Conservation (phyloP, 2,113 vertebrate genomes). For the Antechinus flavipes region DNA sequence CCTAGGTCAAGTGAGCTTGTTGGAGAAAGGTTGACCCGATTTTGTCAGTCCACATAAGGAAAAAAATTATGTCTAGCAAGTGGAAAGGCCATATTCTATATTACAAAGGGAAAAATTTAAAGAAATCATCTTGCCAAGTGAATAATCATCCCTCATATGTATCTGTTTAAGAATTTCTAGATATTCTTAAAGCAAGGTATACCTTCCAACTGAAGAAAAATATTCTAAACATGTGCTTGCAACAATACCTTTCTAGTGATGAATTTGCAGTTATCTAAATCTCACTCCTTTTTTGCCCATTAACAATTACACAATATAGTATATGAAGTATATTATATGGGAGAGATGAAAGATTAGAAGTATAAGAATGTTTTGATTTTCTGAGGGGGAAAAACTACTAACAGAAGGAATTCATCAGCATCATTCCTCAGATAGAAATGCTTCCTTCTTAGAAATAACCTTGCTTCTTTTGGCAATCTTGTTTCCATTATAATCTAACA, state of each 20-base stretch:
- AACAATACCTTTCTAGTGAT: accelerated
- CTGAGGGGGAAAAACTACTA: neutral
- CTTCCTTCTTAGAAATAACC: neutral
- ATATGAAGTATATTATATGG: neutral
- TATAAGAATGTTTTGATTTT: neutral
- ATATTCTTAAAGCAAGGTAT: neutral
- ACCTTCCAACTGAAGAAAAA: neutral
- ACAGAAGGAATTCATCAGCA: neutral
- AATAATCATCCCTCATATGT: neutral
- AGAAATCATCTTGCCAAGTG: neutral
- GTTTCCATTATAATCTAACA: neutral
- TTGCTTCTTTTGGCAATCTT: neutral
- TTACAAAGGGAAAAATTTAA: neutral
- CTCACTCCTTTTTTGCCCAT: neutral
- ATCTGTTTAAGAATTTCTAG: neutral
- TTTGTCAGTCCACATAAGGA: neutral
- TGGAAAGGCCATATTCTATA: neutral
- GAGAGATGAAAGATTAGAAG: neutral
- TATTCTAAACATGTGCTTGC: neutral
- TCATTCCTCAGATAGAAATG: accelerated
- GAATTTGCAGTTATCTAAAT: accelerated
- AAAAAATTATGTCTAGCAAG: neutral
- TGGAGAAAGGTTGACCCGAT: accelerated
- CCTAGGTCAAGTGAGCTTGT: neutral
- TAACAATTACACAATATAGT: neutral